Evolutionary conservation across 1,140 invertebrate genomes (phyloP).

Genomic region (Caenorhabditis tropicalis): DNA sequence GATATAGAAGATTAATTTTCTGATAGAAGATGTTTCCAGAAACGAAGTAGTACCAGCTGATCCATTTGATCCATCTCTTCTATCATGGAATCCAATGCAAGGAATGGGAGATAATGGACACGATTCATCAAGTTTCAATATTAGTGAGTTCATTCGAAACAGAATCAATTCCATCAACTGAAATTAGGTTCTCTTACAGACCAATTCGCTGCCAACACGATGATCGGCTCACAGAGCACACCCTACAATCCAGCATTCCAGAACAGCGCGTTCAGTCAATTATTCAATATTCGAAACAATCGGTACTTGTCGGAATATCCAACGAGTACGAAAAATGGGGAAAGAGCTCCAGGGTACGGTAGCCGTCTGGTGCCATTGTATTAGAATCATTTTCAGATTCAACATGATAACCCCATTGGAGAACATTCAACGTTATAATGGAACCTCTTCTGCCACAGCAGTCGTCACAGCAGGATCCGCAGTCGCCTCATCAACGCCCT

Average conservation of each 20-base stretch:
- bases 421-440: conserved; percentile 69
- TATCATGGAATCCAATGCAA: conserved; percentile 49
- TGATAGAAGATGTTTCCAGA: background rate
- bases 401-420: conserved; percentile 72
- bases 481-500: conserved; percentile 29
- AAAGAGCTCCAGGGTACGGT: conserved; percentile 47
- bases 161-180: background rate
- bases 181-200: conserved; percentile 44
- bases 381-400: conserved; percentile 59
- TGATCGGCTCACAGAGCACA: conserved; percentile 50
- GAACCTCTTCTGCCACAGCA: conserved; percentile 56
- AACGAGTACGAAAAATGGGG: conserved; percentile 43
- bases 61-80: conserved; percentile 46
- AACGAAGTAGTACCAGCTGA: conserved; percentile 41
- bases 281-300: conserved; percentile 53
- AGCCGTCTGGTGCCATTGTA: background rate
- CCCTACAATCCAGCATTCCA: conserved; percentile 37
- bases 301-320: conserved; percentile 35
- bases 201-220: conserved; percentile 54
- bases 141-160: conserved; percentile 31
- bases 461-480: conserved; percentile 39
- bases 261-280: conserved; percentile 51
- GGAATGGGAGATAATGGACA: conserved; percentile 39
- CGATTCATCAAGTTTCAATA: conserved; percentile 46
- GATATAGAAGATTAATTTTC: background rate